Conservation (phyloP, 2,797 vertebrate species). For the Pipistrellus pipistrellus region DNA sequence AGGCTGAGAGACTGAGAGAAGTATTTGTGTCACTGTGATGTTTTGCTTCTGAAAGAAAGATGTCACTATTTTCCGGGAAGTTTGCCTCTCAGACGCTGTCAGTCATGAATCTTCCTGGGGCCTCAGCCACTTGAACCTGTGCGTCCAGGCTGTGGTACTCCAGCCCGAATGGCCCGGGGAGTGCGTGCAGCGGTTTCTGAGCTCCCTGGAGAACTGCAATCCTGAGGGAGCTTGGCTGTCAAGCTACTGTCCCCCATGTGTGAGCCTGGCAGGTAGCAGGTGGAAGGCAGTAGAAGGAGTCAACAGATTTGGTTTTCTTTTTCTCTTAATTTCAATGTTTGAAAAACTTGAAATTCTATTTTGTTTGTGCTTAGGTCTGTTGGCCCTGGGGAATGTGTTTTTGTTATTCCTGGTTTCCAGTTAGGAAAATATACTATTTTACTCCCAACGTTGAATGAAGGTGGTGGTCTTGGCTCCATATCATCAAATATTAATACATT, state of each 20-base stretch:
- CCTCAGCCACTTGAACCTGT: constrained; percentile 53
- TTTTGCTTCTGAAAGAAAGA: constrained; percentile 49
- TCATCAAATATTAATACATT: constrained; percentile 83
- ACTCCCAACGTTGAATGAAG: constrained; percentile 74
- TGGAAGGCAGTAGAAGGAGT: not conserved
- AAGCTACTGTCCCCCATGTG: constrained; percentile 70
- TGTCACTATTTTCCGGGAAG: constrained; percentile 67
- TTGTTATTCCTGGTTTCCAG: not conserved
- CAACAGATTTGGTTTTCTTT: not conserved
- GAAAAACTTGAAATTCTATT: constrained; percentile 2
- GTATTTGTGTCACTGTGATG: not conserved
- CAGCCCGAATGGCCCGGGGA: constrained; percentile 74
- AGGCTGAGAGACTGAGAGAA: not conserved
- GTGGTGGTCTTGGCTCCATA: constrained; percentile 69
- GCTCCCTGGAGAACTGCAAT: constrained; percentile 73
- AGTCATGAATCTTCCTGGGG: constrained; percentile 72
- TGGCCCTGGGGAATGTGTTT: not conserved
- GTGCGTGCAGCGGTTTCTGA: constrained; percentile 35
- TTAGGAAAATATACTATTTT: constrained; percentile 18
- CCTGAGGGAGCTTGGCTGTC: constrained; percentile 40
- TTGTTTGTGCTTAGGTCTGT: not conserved
- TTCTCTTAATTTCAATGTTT: not conserved
- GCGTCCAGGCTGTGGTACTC: constrained; percentile 72
- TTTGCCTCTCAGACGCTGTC: constrained; percentile 43
- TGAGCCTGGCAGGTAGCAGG: constrained; percentile 71